A percentile compares a stretch with the other conserved stretches of the same genome.
Conservation (phyloP, 2,888 invertebrate genomes). For the Drosophila parthenogenetica region DNA sequence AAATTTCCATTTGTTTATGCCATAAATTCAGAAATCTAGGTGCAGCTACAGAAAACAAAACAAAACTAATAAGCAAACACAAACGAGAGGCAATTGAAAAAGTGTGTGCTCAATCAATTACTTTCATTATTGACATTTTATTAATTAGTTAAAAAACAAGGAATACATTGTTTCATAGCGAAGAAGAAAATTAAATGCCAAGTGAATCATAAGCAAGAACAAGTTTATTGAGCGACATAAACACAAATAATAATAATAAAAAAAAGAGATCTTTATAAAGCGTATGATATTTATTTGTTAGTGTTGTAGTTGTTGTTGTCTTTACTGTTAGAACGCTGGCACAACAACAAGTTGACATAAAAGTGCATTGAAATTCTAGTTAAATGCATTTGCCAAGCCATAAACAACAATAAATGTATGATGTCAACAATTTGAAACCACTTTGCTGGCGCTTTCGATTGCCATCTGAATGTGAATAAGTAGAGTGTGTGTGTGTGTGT, state of each 20-base stretch:
- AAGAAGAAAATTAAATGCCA: no score
- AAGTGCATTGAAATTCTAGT: constrained; percentile 71
- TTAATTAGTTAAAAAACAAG: constrained; percentile 50
- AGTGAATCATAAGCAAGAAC: constrained; percentile 45
- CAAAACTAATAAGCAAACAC: neutral
- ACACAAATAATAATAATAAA: constrained; percentile 13
- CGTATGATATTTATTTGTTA: constrained; percentile 2
- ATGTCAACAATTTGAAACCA: constrained; percentile 63
- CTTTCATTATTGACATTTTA: constrained; percentile 55
- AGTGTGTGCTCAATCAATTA: constrained; percentile 27
- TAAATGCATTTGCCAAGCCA: constrained; percentile 54
- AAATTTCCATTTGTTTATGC: constrained; percentile 25
- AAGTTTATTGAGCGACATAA: constrained; percentile 19
- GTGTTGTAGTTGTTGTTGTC: constrained; percentile 12
- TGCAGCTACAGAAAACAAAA: constrained; percentile 51
- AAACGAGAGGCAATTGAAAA: neutral
- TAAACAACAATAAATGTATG: constrained; percentile 65
- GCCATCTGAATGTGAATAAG: neutral
- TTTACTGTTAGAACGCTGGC: constrained; percentile 64
- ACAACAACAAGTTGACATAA: constrained; percentile 62
- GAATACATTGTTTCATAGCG: neutral
- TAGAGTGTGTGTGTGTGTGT: neutral
- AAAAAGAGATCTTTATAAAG: constrained; percentile 4
- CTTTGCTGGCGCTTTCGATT: constrained; percentile 30
- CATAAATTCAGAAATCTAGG: constrained; percentile 25